Evolutionary conservation across 2,113 vertebrate genomes (phyloP), one percentile per base, ranked within the genome.

Genomic region (Callipepla squamata): DNA sequence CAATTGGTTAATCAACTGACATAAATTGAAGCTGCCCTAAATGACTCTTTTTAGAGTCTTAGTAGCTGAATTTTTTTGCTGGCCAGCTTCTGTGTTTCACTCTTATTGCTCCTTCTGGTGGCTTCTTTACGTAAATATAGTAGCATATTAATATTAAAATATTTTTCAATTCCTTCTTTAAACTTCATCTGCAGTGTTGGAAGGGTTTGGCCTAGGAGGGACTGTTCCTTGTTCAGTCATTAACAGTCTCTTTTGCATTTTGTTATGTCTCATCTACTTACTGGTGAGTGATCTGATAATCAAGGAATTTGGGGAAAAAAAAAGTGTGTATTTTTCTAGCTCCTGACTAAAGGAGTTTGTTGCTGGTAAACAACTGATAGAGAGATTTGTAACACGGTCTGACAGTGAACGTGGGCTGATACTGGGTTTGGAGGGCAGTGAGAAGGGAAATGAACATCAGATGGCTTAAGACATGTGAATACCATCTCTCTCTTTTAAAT

Each of bases 11-110:
- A 77, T 38, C 48, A 81, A 19, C 17, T 65, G 58, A n/a, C n/a
- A 40, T 9, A 69, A 94, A 72, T 72, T 80, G 44, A 83, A 89
- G 48, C 32, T 79, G 30, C 40, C 61, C 67, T 73, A 57, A 72
- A 11, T 68, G 44, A 83, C 34, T 75, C 61, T 79, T 34, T 42
- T 42, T 28, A 11, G n/a, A 38, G 21, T 81, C 62, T 34, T 47
- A 13, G 13, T 47, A 58, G 23, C 47, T 82, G 50, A 34, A 15
- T 17, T 79, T 59, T 9, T 45, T 32, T 89, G 51, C 51, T 40
- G 22, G 42, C 51, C 23, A 70, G 20, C 61, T 91, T 55, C 38
- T 94, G 36, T 26, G 26, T 58, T 73, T 86, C 78, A 15, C 23
- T 85, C 75, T 2, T 1, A 1, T 30, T 79, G 4, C 50, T 68